phyloP scores from a whole-genome alignment of 23 tunicate species.

The Styela clava region DNA sequence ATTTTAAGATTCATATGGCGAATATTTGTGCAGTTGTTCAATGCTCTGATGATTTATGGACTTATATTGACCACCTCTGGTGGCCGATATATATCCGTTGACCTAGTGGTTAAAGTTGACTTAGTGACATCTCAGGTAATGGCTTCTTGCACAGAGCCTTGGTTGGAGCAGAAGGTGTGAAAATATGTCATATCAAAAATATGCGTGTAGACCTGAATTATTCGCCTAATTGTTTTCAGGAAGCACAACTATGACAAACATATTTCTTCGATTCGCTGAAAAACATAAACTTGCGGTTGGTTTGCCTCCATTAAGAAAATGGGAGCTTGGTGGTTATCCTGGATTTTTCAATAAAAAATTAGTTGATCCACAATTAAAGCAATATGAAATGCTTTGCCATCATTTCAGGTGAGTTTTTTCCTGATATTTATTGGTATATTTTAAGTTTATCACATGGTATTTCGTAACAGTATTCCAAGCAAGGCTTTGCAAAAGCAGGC shows the following conservation, averaged over 20 bases:
- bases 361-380: constrained; percentile 58
- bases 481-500: too few relatives aligned
- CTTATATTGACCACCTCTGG: not conserved
- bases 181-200: too few relatives aligned
- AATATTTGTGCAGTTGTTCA: too few relatives aligned
- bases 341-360: constrained; percentile 44
- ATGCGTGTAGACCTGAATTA: not conserved
- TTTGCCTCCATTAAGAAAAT: constrained; percentile 56
- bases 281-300: constrained; percentile 71
- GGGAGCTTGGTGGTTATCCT: constrained; percentile 97
- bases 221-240: constrained; percentile 30
- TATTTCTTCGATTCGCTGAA: constrained; percentile 74
- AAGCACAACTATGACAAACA: constrained; percentile 88
- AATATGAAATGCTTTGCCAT: constrained; percentile 88
- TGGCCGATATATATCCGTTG: not conserved
- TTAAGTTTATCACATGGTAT: not conserved
- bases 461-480: too few relatives aligned
- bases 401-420: constrained; percentile 63
- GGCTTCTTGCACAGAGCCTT: not conserved
- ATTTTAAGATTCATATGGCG: too few relatives aligned
- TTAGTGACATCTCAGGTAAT: too few relatives aligned
- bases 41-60: not conserved
- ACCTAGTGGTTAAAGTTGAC: too few relatives aligned
- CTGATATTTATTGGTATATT: not conserved
- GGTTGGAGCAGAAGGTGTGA: too few relatives aligned